Percentiles rank a stretch among this genome's conserved stretches.
Conservation (phyloP, 2,888 invertebrate species). For the Plebejus anna region DNA sequence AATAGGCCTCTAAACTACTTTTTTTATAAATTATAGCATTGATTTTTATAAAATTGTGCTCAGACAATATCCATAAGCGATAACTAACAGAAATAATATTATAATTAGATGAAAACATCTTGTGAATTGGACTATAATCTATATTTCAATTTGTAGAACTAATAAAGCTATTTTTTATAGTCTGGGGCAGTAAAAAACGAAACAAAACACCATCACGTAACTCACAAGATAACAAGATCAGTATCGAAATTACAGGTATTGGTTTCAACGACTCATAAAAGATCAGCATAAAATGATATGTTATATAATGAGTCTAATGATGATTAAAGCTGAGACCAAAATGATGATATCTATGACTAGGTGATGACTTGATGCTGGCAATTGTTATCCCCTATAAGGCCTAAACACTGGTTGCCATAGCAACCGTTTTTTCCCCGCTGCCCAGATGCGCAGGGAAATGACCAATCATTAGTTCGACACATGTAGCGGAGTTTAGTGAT, state of each 20-base stretch:
- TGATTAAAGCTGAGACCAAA: neutral
- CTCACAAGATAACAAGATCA: neutral
- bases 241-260: neutral
- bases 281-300: neutral
- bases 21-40: no score
- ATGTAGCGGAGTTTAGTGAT: conserved; percentile 35
- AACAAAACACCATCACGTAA: neutral
- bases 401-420: conserved; percentile 42
- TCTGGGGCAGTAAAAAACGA: no score
- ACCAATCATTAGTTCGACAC: conserved; percentile 37
- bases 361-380: neutral
- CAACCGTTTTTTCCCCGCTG: conserved; percentile 60
- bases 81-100: no score
- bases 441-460: conserved; percentile 50
- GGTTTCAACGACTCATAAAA: neutral
- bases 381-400: neutral
- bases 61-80: no score
- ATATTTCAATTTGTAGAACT: no score
- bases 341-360: neutral
- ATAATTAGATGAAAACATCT: no score
- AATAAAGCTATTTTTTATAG: no score
- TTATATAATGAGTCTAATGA: neutral
- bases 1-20: no score
- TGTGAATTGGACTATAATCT: no score
- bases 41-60: no score